Evolutionary conservation across 1,140 invertebrate species (phyloP).

Genomic region (Bombus sylvicola): DNA sequence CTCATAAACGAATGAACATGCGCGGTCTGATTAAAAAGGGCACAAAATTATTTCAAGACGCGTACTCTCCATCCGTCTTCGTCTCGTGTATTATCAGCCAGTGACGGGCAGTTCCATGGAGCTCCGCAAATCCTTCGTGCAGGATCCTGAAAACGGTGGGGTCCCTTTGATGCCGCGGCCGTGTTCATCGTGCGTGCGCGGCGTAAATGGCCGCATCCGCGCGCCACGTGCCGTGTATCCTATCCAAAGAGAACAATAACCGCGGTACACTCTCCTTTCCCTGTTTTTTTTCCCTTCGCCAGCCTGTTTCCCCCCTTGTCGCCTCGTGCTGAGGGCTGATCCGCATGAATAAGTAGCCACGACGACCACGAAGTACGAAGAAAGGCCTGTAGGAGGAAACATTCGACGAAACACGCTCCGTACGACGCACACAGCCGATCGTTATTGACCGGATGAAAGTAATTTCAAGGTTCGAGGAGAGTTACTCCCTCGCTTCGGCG

Average conservation of each 20-base stretch:
- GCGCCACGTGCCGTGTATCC: constrained; percentile 39
- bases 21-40: neutral
- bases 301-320: neutral
- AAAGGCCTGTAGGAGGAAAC: neutral
- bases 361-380: neutral
- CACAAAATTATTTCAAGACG: neutral
- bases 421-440: constrained; percentile 6
- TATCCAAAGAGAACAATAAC: constrained; percentile 33
- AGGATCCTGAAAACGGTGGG: neutral
- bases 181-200: constrained; percentile 24
- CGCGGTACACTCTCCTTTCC: neutral
- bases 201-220: constrained; percentile 29
- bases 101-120: neutral
- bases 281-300: neutral
- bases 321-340: constrained; percentile 22
- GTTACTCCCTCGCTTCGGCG: neutral
- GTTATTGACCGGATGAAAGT: constrained; percentile 46
- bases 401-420: constrained; percentile 2
- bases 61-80: neutral
- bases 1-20: too few species aligned
- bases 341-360: constrained; percentile 44
- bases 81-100: neutral
- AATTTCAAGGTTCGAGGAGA: constrained; percentile 51
- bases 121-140: neutral
- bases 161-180: neutral